Conservation (phyloP, 1,140 invertebrate species). For the Drosophila ananassae region DNA sequence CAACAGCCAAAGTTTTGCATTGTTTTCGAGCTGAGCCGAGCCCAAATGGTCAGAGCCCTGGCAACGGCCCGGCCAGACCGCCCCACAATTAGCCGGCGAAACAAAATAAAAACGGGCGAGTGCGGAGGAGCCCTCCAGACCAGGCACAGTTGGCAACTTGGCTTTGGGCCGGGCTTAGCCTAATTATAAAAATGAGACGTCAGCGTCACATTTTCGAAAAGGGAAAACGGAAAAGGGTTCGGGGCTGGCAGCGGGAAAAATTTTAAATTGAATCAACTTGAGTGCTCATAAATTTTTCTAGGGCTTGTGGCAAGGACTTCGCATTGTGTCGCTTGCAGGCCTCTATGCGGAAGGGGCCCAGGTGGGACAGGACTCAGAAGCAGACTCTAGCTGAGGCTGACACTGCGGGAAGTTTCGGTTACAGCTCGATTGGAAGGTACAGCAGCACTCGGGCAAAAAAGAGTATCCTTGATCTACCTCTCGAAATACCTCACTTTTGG, state of each 20-base stretch:
- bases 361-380: constrained; percentile 19
- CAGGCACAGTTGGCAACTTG: constrained; percentile 66
- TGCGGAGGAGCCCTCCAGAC: constrained; percentile 19
- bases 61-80: constrained; percentile 8
- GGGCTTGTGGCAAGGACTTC: constrained; percentile 47
- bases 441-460: not conserved
- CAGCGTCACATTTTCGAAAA: constrained; percentile 62
- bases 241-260: constrained; percentile 21
- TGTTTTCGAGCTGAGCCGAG: constrained; percentile 28
- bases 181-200: constrained; percentile 76
- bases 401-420: constrained; percentile 61
- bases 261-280: constrained; percentile 79
- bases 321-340: constrained; percentile 68
- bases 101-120: constrained; percentile 20
- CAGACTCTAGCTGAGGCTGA: constrained; percentile 44
- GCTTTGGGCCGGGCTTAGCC: constrained; percentile 71
- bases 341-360: constrained; percentile 13
- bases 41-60: not conserved
- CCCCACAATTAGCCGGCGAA: constrained; percentile 32
- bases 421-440: constrained; percentile 55
- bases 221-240: constrained; percentile 5
- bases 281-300: constrained; percentile 77
- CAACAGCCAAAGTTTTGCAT: constrained; percentile 44
- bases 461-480: not conserved
- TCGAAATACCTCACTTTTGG: no score